Evolutionary conservation across 2,888 invertebrate species (phyloP), one percentile per base, ranked within the genome.

Genomic region (Protodeltote pygarga): DNA sequence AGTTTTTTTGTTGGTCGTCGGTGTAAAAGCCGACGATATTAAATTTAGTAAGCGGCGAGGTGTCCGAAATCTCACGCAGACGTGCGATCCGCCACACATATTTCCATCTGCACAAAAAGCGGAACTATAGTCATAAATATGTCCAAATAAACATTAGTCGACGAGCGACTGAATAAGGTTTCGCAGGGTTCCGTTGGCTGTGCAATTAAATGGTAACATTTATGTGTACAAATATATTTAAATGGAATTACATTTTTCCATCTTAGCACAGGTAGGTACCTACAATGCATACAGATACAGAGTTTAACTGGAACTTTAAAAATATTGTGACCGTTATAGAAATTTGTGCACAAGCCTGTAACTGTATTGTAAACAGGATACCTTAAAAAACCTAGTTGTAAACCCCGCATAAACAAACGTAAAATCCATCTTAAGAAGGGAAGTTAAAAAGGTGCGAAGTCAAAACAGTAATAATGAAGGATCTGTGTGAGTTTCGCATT

Each of bases 11-110:
- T 74, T 75, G 74, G 77, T 78, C 83, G 82, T 83, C 85, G 83
- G 83, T 85, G 81, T 89, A 86, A 87, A 89, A 87, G 89, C 86
- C 83, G 85, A 81, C 83, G 89, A 91, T 91, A 91, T 91, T 91
- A 91, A 91, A 91, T 91, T 92, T 91, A 91, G 91, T 92, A 91
- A 91, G 86, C 87, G 87, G 85, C 85, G 90, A 92, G 92, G 92
- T 92, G 92, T 92, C 91, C 87, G 85, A 91, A 92, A 89, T 92
- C 92, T 91, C 92, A 86, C 92, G 90, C 85, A 85, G 89, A 91
- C 91, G 92, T 91, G 92, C 91, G 90, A 92, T 86, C 91, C 92
- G 92, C 92, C 92, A 92, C 92, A 92, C 92, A 92, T 92, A 92
- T 92, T 92, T 92, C 88, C 92, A 87, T 88, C 87, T 71, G 76